These are phyloP conservation scores for Nomada fucata DNA, from an alignment of 2,888 invertebrate species.

Conservation along the genomic window DNA sequence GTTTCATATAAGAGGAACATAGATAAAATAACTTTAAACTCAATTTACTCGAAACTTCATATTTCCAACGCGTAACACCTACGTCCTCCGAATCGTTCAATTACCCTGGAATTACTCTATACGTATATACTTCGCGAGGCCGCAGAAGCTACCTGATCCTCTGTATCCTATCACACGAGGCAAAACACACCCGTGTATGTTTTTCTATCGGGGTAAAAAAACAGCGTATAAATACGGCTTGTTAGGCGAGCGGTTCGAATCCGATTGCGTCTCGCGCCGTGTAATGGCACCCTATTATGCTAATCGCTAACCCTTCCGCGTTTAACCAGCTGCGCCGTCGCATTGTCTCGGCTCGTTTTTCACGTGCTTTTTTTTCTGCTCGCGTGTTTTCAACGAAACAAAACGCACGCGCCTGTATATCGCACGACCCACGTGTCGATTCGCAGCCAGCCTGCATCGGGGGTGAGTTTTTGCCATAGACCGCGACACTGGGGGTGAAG, in stretches of 20 bases:
- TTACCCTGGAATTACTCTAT: constrained; percentile 10
- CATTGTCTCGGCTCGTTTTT: constrained; percentile 75
- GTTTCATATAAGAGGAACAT: too few species aligned
- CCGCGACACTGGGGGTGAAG: background rate
- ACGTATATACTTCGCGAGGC: too few species aligned
- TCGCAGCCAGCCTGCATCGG: constrained; percentile 16
- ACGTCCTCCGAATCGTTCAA: background rate
- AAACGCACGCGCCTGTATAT: constrained; percentile 59
- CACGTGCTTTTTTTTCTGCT: constrained; percentile 55
- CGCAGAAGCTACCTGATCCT: constrained; percentile 11
- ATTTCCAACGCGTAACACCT: too few species aligned
- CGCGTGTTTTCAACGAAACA: constrained; percentile 56
- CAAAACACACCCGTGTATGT: constrained; percentile 46
- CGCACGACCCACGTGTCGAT: constrained; percentile 56
- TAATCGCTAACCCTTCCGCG: constrained; percentile 82
- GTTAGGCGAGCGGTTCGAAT: constrained; percentile 43
- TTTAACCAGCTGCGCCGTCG: constrained; percentile 81
- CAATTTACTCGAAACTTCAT: too few species aligned
- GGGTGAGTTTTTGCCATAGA: constrained; percentile 52
- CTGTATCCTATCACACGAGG: background rate
- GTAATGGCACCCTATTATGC: constrained; percentile 82
- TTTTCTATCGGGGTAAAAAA: constrained; percentile 45
- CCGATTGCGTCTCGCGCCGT: constrained; percentile 71
- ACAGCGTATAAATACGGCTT: constrained; percentile 58
- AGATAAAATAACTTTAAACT: too few species aligned